Evolutionary conservation across 2,113 vertebrate species (phyloP), one percentile per base, ranked within the genome.

Genomic region (Indri indri): DNA sequence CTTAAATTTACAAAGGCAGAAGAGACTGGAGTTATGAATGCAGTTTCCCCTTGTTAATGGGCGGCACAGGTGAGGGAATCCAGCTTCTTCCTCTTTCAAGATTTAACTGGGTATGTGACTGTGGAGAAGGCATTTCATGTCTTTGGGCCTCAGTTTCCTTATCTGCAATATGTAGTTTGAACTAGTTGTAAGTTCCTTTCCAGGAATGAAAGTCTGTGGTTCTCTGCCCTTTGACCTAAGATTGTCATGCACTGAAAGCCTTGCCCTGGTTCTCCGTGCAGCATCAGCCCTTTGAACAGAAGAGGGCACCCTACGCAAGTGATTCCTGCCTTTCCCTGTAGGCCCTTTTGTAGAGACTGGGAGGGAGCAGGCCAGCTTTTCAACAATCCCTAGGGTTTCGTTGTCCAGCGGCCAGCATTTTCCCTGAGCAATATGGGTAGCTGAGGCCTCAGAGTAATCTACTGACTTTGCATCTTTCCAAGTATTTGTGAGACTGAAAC

Each of bases 281-380:
- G 11, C 70, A 50, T 95, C 63, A 71, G 22, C 9, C 47, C 71
- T 13, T 2, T 81, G 79, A 84, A 66, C 97, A 95, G 91, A 89
- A 97, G 95, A 81, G 95, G 95, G 52, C 65, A 4, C 85, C 71
- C 90, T 63, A 84, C 42, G 70, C 95, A 50, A 27, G 50, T 2
- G n/a, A 81, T 80, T 17, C 32, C 40, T 57, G 52, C 14, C 10
- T 14, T 80, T 76, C 27, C 45, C 17, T 1, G 1, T 4, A 27
- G 17, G n/a, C 30, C 32, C 4, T n/a, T 42, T 27, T 61, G 42
- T 6, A 45, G 45, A 45, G 45, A 45, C 45, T 16, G 18, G 66
- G 8, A 18, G n/a, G 18, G 17, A 68, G 34, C 34, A 68, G 17
- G 6, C 6, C 45, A 45, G 45, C 45, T 45, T 45, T 45, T 45